Percentiles rank a stretch among this genome's conserved stretches.
Evolutionary conservation across 2,888 invertebrate species (phyloP).

Genomic region (Cerceris ruficornis): DNA sequence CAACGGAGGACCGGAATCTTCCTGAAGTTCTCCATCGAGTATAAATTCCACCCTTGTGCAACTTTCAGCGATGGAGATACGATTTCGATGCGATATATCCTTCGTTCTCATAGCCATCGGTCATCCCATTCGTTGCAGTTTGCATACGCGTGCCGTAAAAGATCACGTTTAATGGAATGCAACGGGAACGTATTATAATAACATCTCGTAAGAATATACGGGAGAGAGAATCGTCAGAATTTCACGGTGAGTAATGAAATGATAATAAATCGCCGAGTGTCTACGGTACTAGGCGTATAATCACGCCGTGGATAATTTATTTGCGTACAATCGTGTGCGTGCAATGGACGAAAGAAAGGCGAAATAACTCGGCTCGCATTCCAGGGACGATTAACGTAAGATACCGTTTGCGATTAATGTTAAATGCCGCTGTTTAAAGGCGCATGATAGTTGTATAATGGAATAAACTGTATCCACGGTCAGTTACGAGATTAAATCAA

Average conservation of each 20-base stretch:
- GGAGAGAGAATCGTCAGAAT: background rate
- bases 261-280: constrained; percentile 1
- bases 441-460: constrained; percentile 23
- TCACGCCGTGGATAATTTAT: background rate
- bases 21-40: constrained; percentile 48
- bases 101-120: background rate
- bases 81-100: background rate
- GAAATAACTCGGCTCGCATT: constrained; percentile 15
- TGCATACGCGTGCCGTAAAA: too few species aligned
- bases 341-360: constrained; percentile 13
- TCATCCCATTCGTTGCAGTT: background rate
- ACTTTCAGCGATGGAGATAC: too few species aligned
- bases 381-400: constrained; percentile 29
- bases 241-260: background rate
- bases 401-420: constrained; percentile 36
- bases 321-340: background rate
- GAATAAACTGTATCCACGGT: constrained; percentile 22
- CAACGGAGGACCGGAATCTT: constrained; percentile 19
- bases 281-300: background rate
- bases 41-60: constrained; percentile 5
- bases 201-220: too few species aligned
- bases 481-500: constrained; percentile 44
- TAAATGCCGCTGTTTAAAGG: constrained; percentile 34
- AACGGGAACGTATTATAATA: too few species aligned
- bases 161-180: too few species aligned